Percentiles rank a stretch among this genome's conserved stretches.
phyloP scores from a whole-genome alignment of 1,140 invertebrate species.

The Stegodyphus mimosarum region DNA sequence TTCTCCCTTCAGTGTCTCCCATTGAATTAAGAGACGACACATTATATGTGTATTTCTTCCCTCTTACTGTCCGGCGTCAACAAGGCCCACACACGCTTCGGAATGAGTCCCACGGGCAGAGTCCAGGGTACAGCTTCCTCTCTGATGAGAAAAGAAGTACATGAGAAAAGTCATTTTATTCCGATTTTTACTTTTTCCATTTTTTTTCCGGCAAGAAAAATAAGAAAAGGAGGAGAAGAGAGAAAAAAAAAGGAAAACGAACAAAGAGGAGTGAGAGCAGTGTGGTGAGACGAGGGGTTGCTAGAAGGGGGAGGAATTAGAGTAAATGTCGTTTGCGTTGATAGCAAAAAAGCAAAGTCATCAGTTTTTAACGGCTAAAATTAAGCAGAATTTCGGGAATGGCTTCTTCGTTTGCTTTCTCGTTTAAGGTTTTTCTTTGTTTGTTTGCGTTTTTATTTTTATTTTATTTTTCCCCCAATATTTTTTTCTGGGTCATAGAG shows the following conservation, averaged over 20 bases:
- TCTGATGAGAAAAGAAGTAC: slow-evolving; percentile 10
- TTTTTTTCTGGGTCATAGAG: slow-evolving; percentile 19
- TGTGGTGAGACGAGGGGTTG: neutral
- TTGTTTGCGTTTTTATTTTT: slow-evolving; percentile 16
- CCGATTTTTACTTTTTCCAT: slow-evolving; percentile 49
- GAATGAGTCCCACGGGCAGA: slow-evolving; percentile 41
- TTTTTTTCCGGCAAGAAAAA: slow-evolving; percentile 1
- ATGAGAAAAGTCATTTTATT: slow-evolving; percentile 39
- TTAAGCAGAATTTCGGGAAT: slow-evolving; percentile 48
- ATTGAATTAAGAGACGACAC: slow-evolving; percentile 41
- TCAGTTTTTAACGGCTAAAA: slow-evolving; percentile 57
- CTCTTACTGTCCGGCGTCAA: neutral
- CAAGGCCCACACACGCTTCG: neutral
- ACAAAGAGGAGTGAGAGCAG: neutral
- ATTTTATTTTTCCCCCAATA: neutral
- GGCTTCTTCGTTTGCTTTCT: neutral
- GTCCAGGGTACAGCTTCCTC: slow-evolving; percentile 1
- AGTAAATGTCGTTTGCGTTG: slow-evolving; percentile 54
- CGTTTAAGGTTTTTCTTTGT: neutral
- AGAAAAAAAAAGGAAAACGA: slow-evolving; percentile 2
- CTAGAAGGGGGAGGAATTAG: slow-evolving; percentile 19
- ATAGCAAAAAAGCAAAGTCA: slow-evolving; percentile 55
- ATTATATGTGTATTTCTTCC: neutral
- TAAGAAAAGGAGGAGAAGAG: neutral
- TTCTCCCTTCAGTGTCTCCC: neutral